A percentile compares a stretch with the other conserved stretches of the same genome.
phyloP scores from a whole-genome alignment of 2,888 invertebrate genomes.

The Syrista parreyssii region DNA sequence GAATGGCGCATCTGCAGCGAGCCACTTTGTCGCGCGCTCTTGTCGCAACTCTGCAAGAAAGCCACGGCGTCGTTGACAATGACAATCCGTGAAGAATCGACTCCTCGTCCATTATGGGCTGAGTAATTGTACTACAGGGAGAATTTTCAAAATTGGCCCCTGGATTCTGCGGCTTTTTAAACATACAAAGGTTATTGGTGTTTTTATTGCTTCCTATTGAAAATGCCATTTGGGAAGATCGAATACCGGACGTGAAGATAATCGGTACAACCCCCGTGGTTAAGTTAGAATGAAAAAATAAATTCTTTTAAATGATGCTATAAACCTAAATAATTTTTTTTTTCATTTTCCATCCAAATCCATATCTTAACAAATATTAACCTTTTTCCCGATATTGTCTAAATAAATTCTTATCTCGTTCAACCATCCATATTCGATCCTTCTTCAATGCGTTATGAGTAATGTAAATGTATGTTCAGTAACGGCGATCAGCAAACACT shows the following conservation, averaged over 20 bases:
- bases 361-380: neutral
- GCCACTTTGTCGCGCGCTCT: conserved; percentile 36
- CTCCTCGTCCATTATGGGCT: conserved; percentile 52
- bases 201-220: conserved; percentile 52
- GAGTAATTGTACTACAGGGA: conserved; percentile 62
- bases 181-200: conserved; percentile 55
- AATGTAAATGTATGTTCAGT: neutral
- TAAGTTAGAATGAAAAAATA: neutral
- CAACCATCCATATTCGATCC: neutral
- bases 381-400: neutral
- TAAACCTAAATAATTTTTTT: neutral
- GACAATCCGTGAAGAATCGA: conserved; percentile 45
- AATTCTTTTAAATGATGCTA: neutral
- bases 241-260: conserved; percentile 5
- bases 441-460: neutral
- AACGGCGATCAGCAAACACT: neutral
- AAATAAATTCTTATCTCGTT: neutral
- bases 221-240: conserved; percentile 17
- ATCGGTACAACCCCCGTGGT: neutral
- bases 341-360: neutral
- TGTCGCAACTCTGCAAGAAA: conserved; percentile 1
- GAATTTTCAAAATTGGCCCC: conserved; percentile 47
- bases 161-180: conserved; percentile 56
- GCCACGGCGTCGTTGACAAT: conserved; percentile 30
- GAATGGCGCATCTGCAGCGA: conserved; percentile 54